Percentiles rank a stretch among this genome's conserved stretches.
Conservation (phyloP, 1,140 invertebrate genomes). For the Chrysomallon squamiferum region DNA sequence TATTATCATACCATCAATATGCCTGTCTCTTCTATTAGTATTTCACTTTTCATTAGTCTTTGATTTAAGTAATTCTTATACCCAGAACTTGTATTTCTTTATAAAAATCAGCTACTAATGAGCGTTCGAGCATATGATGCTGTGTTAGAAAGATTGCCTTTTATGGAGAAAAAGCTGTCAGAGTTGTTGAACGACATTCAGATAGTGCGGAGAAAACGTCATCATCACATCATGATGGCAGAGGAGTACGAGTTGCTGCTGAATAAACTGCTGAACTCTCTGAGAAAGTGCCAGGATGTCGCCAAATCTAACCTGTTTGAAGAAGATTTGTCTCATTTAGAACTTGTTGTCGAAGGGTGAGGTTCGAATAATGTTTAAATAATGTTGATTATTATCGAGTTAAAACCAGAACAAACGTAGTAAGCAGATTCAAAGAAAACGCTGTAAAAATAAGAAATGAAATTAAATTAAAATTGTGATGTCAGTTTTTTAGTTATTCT, state of each 20-base stretch:
- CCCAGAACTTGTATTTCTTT: too few relatives aligned
- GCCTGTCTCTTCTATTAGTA: too few relatives aligned
- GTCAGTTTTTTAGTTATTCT: too few relatives aligned
- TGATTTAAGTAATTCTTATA: too few relatives aligned
- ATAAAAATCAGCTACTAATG: constrained; percentile 36
- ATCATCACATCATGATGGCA: constrained; percentile 46
- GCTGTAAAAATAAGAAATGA: too few relatives aligned
- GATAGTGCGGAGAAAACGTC: constrained; percentile 34
- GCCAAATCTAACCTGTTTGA: constrained; percentile 24
- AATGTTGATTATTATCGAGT: too few relatives aligned
- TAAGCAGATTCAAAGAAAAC: too few relatives aligned
- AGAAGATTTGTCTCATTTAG: constrained; percentile 44
- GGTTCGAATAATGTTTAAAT: too few relatives aligned
- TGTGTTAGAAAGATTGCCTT: constrained; percentile 39
- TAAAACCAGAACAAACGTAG: too few relatives aligned
- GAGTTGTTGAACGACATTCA: constrained; percentile 37
- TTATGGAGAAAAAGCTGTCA: constrained; percentile 46
- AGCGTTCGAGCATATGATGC: constrained; percentile 37
- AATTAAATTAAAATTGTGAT: too few relatives aligned
- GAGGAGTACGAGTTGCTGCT: constrained; percentile 53
- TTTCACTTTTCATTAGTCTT: too few relatives aligned
- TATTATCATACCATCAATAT: too few relatives aligned
- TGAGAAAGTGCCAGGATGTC: constrained; percentile 40
- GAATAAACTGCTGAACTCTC: constrained; percentile 50
- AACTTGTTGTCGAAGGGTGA: constrained; percentile 53